Percentiles rank a stretch among this genome's conserved stretches.
Conservation (phyloP, 1,140 invertebrate genomes). For the Caenorhabditis tropicalis region DNA sequence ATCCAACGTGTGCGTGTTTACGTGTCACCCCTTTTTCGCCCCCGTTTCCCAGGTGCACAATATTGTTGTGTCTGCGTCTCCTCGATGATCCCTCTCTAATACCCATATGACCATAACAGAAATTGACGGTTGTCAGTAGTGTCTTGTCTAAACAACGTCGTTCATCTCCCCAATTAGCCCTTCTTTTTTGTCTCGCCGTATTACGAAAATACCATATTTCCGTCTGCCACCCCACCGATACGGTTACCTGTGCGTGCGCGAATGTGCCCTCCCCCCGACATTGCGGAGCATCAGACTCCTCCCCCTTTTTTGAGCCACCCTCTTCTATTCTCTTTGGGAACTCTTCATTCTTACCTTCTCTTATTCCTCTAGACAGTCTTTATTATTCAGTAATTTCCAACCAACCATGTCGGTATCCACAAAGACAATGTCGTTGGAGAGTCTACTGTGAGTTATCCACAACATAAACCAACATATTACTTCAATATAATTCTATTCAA, state of each 20-base stretch:
- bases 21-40: background rate
- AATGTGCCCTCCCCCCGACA: too few relatives aligned
- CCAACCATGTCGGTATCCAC: background rate
- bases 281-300: background rate
- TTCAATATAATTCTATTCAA: background rate
- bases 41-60: background rate
- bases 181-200: too few relatives aligned
- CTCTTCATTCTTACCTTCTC: background rate
- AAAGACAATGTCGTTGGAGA: background rate
- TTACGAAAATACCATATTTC: too few relatives aligned
- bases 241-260: too few relatives aligned
- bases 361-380: background rate
- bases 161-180: background rate
- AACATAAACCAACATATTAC: background rate
- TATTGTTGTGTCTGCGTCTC: too few relatives aligned
- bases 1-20: too few relatives aligned
- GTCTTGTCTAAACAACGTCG: background rate
- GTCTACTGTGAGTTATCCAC: background rate
- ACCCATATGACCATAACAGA: background rate
- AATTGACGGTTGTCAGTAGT: slow-evolving; percentile 28
- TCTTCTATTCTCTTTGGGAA: background rate
- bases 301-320: background rate
- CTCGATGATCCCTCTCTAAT: background rate
- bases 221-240: background rate
- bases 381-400: slow-evolving; percentile 2